Percentiles rank a stretch among this genome's conserved stretches.
phyloP scores from a whole-genome alignment of 2,797 vertebrate species.

The Pseudocheirus occidentalis region DNA sequence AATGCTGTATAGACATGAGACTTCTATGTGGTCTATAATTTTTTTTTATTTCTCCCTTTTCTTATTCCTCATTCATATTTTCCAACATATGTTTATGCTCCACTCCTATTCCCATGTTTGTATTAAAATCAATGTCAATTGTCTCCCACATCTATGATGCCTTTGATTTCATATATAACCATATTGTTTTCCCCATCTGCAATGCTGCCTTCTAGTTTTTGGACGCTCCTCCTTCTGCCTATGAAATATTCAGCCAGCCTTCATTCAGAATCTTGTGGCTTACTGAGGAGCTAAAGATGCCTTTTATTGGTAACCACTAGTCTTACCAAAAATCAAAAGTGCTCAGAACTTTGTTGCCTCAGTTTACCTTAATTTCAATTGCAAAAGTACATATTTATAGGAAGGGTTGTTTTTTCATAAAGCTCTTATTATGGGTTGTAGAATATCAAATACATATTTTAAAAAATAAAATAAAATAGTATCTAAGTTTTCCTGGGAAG shows the following conservation, averaged over 20 bases:
- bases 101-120: background rate
- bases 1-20: background rate
- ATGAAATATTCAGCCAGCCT: background rate
- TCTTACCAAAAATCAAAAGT: background rate
- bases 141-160: background rate
- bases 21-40: background rate
- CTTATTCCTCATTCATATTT: background rate
- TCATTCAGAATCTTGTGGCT: background rate
- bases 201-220: background rate
- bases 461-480: background rate
- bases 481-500: background rate
- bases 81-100: background rate
- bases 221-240: background rate
- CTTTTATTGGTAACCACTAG: background rate
- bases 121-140: background rate
- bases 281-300: background rate
- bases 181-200: background rate
- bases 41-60: background rate
- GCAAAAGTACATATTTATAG: background rate
- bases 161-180: background rate
- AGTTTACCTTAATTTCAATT: background rate
- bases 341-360: background rate
- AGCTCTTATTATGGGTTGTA: background rate
- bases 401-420: background rate
- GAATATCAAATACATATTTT: background rate